Evolutionary conservation across 2,113 vertebrate species (phyloP), one percentile per base, ranked within the genome.

Genomic region (Sylvietta virens): DNA sequence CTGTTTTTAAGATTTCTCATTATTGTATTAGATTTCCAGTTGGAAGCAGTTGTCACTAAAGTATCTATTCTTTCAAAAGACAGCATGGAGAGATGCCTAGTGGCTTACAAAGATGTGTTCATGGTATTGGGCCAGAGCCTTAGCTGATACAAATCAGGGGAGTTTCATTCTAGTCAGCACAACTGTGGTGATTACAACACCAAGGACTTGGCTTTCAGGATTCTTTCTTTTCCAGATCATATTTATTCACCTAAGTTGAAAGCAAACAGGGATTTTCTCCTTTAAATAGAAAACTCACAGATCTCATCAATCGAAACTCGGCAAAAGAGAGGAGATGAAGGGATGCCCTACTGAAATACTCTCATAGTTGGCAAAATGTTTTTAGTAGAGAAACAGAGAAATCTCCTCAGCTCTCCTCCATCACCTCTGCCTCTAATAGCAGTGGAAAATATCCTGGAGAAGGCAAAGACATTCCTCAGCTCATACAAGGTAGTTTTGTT

Each of bases 371-470:
- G 44, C 81, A 96, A 87, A 78, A 92, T 47, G 2, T 76, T 93
- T 94, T 62, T 86, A 88, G 35, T 21, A 54, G 61, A n/a, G 53
- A 81, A 90, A 74, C 48, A 70, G 57, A 92, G 76, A 91, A 94
- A 94, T 74, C 33, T 42, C n/a, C 73, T 73, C 66, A 78, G 39
- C 56, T 94, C 76, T 88, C 67, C 67, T 86, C 67, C 42, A 86
- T 83, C 80, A 90, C 72, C 40, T 92, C 50, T 76, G 45, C 31
- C 42, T 89, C 61, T 85, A 84, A 91, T 42, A 35, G 4, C 50
- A 67, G 67, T 78, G 37, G 77, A 94, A 92, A 97, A 94, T 93
- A 89, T 88, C 73, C 57, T 53, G 64, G 67, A 96, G 81, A 95
- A 90, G 44, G 67, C 47, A 86, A 94, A 95, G 69, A 30, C 33